Base-by-base conservation (phyloP, 2,797 vertebrate genomes). In the Anniella stebbinsi region DNA sequence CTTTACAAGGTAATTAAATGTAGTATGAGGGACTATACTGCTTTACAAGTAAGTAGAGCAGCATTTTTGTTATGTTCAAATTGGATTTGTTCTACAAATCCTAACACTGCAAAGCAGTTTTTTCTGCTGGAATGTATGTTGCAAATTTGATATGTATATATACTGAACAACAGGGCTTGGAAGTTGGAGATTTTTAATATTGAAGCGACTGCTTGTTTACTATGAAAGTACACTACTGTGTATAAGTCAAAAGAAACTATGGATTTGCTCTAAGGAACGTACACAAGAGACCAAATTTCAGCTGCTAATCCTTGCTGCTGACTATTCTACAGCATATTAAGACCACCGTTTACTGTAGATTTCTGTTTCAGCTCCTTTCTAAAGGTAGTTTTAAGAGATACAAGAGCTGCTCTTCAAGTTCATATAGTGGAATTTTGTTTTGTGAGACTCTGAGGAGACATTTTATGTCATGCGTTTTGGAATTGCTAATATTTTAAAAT, bases 351-450 rank as follows among this genome's bases (percentile, higher is more conserved):
- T 57, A 70, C 63, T 80, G 36, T 80, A 80, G 18, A 80, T 54
- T 67, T 70, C 2, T 84, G 41, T 76, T 23, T n/a, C 21, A 45
- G 28, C n/a, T 84, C n/a, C 48, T 48, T 80, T 54, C 30, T 60
- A 80, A 89, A 57, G 48, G 28, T 36, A 18, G 12, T 80, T 88
- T 88, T 38, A 86, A 82, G 30, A 86, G 38, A 9, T 38, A 57
- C 48, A 48, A n/a, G 30, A 78, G 21, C 30, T 67, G 73, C n/a
- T 87, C 51, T 63, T 28, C 30, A 33, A 45, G 45, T 80, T 87
- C 57, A 78, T 23, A 30, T n/a, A 30, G n/a, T 73, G 36, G 51
- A 41, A 41, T 60, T 57, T 45, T 21, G 38, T 36, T 73, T 67
- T 60, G 57, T 77, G 36, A 73, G 5, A 67, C 17, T 73, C 73